Conservation (phyloP, 2,797 vertebrate genomes). For the Chelon auratus region DNA sequence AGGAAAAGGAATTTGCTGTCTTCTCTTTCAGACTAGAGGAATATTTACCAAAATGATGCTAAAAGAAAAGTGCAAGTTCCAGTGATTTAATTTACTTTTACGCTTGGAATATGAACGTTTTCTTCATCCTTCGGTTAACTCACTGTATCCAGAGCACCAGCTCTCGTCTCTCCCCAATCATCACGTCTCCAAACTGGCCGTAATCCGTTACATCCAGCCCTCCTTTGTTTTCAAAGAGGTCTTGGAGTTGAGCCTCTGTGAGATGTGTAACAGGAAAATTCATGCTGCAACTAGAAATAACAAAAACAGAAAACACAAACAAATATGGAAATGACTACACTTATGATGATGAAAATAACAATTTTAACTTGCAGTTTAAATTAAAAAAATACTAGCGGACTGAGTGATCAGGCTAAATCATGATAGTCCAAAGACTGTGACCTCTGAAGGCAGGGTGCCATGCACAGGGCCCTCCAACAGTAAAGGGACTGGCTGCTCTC, state of each 20-base stretch:
- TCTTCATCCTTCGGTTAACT: conserved; percentile 67
- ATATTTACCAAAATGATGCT: not conserved
- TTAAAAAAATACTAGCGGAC: not conserved
- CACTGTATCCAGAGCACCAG: conserved; percentile 91
- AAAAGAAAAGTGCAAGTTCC: not conserved
- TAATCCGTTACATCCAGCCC: conserved; percentile 86
- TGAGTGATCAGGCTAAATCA: not conserved
- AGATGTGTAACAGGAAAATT: conserved; percentile 10
- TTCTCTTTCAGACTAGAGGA: not conserved
- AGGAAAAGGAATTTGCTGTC: not conserved
- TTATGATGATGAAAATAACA: not conserved
- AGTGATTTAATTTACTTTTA: not conserved
- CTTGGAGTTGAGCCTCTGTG: conserved; percentile 55
- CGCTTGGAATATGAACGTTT: not conserved
- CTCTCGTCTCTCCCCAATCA: conserved; percentile 81
- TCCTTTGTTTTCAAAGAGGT: conserved; percentile 87
- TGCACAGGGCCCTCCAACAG: conserved; percentile 93
- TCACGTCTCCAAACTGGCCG: conserved; percentile 87
- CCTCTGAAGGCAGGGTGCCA: conserved; percentile 86
- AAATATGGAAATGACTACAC: not conserved
- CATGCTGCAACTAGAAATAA: conserved; percentile 40
- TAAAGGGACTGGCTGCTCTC: conserved; percentile 94
- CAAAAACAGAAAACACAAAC: not conserved
- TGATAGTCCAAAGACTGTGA: not conserved
- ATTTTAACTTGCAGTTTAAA: too few species aligned